phyloP scores from a whole-genome alignment of 2,888 invertebrate species.

The Hypolimnas misippus region DNA sequence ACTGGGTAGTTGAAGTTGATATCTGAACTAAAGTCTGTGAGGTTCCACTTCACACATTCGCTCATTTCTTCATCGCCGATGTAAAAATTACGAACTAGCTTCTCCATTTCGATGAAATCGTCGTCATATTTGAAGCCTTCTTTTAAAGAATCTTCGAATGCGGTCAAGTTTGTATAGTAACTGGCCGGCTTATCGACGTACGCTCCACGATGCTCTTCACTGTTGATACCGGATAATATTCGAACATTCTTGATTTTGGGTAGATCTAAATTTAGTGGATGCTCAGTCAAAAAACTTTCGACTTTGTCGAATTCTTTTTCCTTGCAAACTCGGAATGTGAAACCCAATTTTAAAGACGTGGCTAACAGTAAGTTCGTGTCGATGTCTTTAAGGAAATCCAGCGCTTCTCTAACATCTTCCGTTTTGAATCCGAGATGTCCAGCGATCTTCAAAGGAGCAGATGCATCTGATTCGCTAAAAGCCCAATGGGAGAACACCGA shows the following conservation, averaged over 20 bases:
- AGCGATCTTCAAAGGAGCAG: slow-evolving; percentile 55
- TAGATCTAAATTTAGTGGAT: slow-evolving; percentile 50
- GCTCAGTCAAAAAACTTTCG: slow-evolving; percentile 53
- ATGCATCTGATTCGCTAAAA: slow-evolving; percentile 49
- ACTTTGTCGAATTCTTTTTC: slow-evolving; percentile 56
- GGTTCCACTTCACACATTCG: slow-evolving; percentile 31
- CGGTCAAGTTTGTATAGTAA: slow-evolving; percentile 46
- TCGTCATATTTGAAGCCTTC: slow-evolving; percentile 30
- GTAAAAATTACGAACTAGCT: slow-evolving; percentile 36
- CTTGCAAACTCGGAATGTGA: slow-evolving; percentile 47
- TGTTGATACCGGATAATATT: slow-evolving; percentile 59
- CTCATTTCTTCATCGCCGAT: slow-evolving; percentile 37
- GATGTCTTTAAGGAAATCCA: slow-evolving; percentile 50
- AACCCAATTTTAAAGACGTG: slow-evolving; percentile 42
- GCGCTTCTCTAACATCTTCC: slow-evolving; percentile 47
- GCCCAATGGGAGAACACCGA: slow-evolving; percentile 50
- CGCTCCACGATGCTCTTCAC: slow-evolving; percentile 49
- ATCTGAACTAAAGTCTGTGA: slow-evolving; percentile 58
- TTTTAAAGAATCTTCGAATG: slow-evolving; percentile 28
- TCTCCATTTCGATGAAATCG: slow-evolving; percentile 35
- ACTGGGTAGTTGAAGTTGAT: slow-evolving; percentile 53
- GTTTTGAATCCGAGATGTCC: slow-evolving; percentile 50
- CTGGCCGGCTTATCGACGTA: slow-evolving; percentile 43
- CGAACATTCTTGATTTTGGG: slow-evolving; percentile 54
- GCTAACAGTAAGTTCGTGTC: slow-evolving; percentile 48